These are phyloP conservation scores for Sylvia atricapilla DNA, from an alignment of 2,113 vertebrate species.

Conservation along the genomic window DNA sequence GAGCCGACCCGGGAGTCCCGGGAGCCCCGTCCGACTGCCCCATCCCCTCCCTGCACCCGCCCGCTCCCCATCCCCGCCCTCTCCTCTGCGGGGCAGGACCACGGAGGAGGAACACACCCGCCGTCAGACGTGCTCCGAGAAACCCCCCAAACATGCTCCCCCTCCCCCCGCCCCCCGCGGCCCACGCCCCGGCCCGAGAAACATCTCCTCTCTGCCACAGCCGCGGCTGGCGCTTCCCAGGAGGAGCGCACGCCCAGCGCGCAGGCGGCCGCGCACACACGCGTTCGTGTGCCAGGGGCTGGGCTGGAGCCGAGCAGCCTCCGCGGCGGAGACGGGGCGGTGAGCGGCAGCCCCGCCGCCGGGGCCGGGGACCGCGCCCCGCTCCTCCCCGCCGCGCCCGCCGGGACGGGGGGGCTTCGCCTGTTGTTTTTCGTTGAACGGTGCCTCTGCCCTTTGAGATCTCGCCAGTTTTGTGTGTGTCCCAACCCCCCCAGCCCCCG, in stretches of 20 bases:
- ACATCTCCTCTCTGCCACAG: neutral
- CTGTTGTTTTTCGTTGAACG: neutral
- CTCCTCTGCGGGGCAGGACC: slow-evolving; percentile 13
- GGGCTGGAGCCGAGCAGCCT: neutral
- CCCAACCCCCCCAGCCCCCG: neutral
- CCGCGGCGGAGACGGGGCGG: neutral
- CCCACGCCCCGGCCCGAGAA: neutral
- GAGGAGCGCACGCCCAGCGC: neutral
- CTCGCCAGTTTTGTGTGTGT: neutral
- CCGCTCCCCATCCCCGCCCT: slow-evolving; percentile 25
- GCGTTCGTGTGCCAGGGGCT: neutral
- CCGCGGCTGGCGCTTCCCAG: neutral
- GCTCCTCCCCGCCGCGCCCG: neutral
- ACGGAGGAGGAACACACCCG: neutral
- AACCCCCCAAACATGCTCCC: neutral
- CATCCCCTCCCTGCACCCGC: neutral
- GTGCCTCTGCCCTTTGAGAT: neutral
- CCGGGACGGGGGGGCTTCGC: neutral
- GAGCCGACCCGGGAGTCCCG: neutral
- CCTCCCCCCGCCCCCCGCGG: neutral
- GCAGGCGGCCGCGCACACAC: neutral
- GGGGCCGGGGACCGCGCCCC: neutral
- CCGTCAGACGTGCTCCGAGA: neutral
- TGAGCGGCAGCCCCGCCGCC: neutral
- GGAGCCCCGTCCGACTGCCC: neutral